Percentiles rank a stretch among this genome's conserved stretches.
These are phyloP conservation scores for Tenebrio molitor DNA, from an alignment of 1,140 invertebrate genomes.

Conservation along the genomic window DNA sequence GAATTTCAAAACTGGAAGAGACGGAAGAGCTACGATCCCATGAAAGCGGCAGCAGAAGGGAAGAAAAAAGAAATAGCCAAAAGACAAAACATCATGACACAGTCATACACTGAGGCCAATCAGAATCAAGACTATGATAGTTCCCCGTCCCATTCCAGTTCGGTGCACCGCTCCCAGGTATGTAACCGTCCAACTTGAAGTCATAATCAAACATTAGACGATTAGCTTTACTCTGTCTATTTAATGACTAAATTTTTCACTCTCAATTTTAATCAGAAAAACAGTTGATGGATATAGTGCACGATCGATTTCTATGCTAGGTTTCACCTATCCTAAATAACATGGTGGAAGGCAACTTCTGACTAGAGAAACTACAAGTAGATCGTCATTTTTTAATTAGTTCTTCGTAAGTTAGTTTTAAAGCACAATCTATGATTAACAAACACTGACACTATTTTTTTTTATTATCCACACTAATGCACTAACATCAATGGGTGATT, in stretches of 20 bases:
- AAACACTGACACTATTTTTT: conserved; percentile 5
- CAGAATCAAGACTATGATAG: conserved; percentile 63
- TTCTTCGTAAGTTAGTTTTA: conserved; percentile 56
- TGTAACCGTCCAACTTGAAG: not conserved
- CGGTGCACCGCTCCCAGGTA: conserved; percentile 66
- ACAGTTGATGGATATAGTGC: conserved; percentile 4
- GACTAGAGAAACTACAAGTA: conserved; percentile 48
- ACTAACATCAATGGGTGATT: conserved; percentile 21
- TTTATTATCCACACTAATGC: conserved; percentile 9
- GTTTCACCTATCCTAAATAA: conserved; percentile 58
- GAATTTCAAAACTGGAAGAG: conserved; percentile 95
- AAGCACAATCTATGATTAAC: conserved; percentile 46
- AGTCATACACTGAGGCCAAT: conserved; percentile 61
- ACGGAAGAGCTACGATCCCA: conserved; percentile 90
- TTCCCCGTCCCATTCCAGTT: conserved; percentile 66
- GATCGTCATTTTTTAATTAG: conserved; percentile 43
- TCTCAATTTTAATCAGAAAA: conserved; percentile 10
- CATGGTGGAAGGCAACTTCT: conserved; percentile 56
- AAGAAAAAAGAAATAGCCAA: conserved; percentile 72
- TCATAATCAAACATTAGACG: not conserved
- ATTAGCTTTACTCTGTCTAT: conserved; percentile 18
- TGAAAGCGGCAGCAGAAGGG: conserved; percentile 88
- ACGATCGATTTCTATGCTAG: conserved; percentile 48
- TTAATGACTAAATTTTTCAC: conserved; percentile 18
- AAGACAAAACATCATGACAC: conserved; percentile 59